Evolutionary conservation across 2,113 vertebrate species (phyloP).

Genomic region (Seriola rivoliana): DNA sequence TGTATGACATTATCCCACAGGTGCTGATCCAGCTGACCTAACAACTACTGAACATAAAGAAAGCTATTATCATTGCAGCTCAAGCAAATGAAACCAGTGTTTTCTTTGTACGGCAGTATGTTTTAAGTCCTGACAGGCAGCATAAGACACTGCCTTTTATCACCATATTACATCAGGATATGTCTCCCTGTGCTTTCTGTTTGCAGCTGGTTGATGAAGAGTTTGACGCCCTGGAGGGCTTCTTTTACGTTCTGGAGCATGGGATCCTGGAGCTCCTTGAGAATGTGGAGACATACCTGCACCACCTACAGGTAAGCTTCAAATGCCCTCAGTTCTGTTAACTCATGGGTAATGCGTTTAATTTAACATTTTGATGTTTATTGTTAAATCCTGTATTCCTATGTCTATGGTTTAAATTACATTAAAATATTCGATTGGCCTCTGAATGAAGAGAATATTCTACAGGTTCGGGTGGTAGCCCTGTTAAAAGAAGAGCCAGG

Average conservation of each 20-base stretch:
- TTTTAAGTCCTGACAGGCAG: not conserved
- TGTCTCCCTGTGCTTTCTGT: not conserved
- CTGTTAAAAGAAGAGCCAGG: too few species aligned
- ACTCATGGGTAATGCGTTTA: too few species aligned
- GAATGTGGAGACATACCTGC: constrained; percentile 87
- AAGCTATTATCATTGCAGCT: not conserved
- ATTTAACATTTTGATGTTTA: too few species aligned
- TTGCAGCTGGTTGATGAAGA: constrained; percentile 91
- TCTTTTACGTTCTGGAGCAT: constrained; percentile 88
- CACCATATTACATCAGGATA: too few species aligned
- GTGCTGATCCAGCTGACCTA: not conserved
- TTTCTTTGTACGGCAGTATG: not conserved
- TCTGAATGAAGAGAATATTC: too few species aligned
- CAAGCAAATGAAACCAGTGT: not conserved
- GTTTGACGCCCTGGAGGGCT: constrained; percentile 89
- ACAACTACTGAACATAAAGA: not conserved
- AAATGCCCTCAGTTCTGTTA: not conserved
- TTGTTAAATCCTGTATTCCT: too few species aligned
- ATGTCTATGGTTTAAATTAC: too few species aligned
- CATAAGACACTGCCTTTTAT: too few species aligned
- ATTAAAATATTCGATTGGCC: too few species aligned
- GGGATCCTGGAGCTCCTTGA: constrained; percentile 87
- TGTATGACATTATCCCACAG: not conserved
- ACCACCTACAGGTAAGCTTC: constrained; percentile 87
- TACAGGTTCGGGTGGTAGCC: too few species aligned